Percentiles rank a stretch among this genome's conserved stretches.
Evolutionary conservation across 2,797 vertebrate genomes (phyloP).

Genomic region (Poecilia gillii): DNA sequence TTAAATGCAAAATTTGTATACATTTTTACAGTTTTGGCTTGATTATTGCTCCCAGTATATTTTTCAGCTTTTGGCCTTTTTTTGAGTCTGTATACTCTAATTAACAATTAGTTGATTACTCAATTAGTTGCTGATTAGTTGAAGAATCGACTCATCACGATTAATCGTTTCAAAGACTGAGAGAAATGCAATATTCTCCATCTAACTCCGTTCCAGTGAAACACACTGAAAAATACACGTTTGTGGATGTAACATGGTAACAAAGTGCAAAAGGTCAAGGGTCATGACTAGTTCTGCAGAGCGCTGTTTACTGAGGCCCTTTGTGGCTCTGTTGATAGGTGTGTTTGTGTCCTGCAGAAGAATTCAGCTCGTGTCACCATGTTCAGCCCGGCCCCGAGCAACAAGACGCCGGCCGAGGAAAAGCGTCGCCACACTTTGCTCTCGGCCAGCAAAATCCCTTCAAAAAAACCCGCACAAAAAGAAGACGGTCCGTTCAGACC

Average conservation of each 20-base stretch:
- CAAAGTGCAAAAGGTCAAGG: background rate
- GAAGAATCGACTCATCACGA: too few relatives aligned
- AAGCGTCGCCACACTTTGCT: conserved; percentile 49
- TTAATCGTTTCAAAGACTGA: too few relatives aligned
- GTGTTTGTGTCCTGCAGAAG: conserved; percentile 62
- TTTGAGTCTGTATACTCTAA: too few relatives aligned
- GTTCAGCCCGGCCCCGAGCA: conserved; percentile 80
- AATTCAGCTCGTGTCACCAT: conserved; percentile 52
- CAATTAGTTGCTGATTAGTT: too few relatives aligned
- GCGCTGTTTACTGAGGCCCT: rapidly evolving
- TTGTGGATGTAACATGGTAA: conserved; percentile 36
- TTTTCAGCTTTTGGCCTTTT: too few relatives aligned
- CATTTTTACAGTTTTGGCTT: too few relatives aligned
- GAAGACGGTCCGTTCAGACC: conserved; percentile 77
- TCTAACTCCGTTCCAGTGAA: background rate
- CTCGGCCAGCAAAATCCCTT: conserved; percentile 59
- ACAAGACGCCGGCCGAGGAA: conserved; percentile 54
- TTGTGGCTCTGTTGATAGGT: background rate
- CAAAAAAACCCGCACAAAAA: conserved; percentile 59
- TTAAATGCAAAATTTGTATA: too few relatives aligned
- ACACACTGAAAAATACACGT: conserved; percentile 46
- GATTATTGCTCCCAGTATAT: too few relatives aligned
- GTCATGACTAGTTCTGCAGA: background rate
- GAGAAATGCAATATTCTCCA: too few relatives aligned
- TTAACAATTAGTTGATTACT: too few relatives aligned